Base-by-base conservation (phyloP, 92 coral and sea anemone genomes). In the Zoanthus gigantus region DNA sequence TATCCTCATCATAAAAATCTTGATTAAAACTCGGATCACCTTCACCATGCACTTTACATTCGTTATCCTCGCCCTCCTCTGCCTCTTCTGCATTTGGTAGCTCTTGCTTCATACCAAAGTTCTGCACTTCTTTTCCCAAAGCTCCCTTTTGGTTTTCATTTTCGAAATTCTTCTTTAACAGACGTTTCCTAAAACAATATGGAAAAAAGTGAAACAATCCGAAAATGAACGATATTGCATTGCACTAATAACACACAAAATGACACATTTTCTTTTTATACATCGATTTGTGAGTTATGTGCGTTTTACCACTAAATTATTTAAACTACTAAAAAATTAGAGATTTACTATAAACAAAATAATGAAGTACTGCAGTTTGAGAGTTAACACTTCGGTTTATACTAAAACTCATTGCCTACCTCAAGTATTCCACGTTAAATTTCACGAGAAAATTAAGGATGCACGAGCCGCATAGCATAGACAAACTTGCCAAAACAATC, bases 1-100 rank as follows among this genome's bases (percentile, higher is more conserved):
- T 91, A 74, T 92, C 93, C 14, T 92, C 95, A 47, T 92, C 93
- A 58, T 87, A 66, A 18, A 31, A 66, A 52, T 83, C 86, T 31
- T 87, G 89, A 17, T 28, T 88, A n/a, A 87, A 87, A 67, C 83
- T 68, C 3, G 61, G 84, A 80, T 80, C 84, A 46, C 12, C 54
- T 42, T 65, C 42, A 80, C 10, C n/a, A 8, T n/a, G n/a, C 44
- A 80, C 31, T n/a, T 80, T 58, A 80, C 73, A 63, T 44, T 15
- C 79, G 18, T 14, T n/a, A 1, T 74, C 77, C 18, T 74, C 48
- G 11, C 46, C 83, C 37, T 79, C 84, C 6, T 77, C 68, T 0
- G 14, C 69, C 0, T 61, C 56, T 57, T 79, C 84, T 18, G 6
- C 18, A 17, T 80, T 34, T 37, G 67, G 15, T 2, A 16, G 8